phyloP scores from a whole-genome alignment of 2,113 vertebrate species.

The Meleagris gallopavo region DNA sequence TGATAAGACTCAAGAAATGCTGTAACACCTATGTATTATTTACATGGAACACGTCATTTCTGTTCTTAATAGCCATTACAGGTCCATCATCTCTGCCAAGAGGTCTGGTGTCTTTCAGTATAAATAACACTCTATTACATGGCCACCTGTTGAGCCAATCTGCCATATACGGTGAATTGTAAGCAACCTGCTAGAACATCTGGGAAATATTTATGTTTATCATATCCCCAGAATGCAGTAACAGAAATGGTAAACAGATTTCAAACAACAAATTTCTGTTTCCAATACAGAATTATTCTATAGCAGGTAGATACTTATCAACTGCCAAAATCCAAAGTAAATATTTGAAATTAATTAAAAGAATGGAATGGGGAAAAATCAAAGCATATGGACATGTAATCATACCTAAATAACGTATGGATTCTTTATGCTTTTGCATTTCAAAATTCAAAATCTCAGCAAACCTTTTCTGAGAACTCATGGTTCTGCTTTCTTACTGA shows the following conservation, averaged over 20 bases:
- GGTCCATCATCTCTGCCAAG: constrained; percentile 31
- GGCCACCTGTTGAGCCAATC: constrained; percentile 33
- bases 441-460: background rate
- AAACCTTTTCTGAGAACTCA: background rate
- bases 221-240: background rate
- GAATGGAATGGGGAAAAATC: background rate
- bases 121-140: background rate
- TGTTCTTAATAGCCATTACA: background rate
- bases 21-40: background rate
- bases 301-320: background rate
- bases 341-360: background rate
- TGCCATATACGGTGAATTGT: background rate
- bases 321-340: background rate
- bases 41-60: background rate
- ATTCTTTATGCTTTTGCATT: background rate
- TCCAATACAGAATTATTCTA: background rate
- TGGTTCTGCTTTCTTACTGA: background rate
- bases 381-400: background rate
- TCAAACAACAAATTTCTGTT: background rate
- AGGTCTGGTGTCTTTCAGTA: constrained; percentile 7
- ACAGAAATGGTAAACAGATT: background rate
- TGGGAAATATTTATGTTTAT: constrained; percentile 8
- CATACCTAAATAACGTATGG: background rate
- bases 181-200: background rate
- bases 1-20: background rate